Conservation (phyloP, 1,140 invertebrate species). For the Ceratina japonica region DNA sequence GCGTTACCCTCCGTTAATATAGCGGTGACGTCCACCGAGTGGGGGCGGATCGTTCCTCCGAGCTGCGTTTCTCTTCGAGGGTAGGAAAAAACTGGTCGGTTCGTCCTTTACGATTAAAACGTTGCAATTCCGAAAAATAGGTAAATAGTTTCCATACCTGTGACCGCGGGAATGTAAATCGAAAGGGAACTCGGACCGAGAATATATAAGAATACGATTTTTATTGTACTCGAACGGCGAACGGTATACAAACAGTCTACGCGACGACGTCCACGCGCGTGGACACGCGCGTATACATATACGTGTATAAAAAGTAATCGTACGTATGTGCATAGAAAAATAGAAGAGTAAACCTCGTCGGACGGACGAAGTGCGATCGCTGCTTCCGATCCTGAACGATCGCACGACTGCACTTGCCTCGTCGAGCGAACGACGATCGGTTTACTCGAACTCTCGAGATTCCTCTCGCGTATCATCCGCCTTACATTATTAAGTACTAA, state of each 20-base stretch:
- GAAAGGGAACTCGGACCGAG: too few relatives aligned
- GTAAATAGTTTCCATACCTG: too few relatives aligned
- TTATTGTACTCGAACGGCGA: too few relatives aligned
- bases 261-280: neutral
- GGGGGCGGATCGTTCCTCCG: neutral
- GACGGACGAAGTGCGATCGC: neutral
- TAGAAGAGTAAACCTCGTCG: conserved; percentile 14
- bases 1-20: neutral
- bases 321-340: conserved; percentile 28
- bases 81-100: too few relatives aligned
- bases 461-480: neutral
- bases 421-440: conserved; percentile 9
- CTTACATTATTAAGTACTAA: conserved; percentile 29
- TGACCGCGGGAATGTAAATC: too few relatives aligned
- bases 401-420: neutral
- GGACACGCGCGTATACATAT: too few relatives aligned
- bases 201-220: too few relatives aligned
- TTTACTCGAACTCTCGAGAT: conserved; percentile 19
- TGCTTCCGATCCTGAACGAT: neutral
- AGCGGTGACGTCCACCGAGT: neutral
- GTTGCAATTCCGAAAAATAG: too few relatives aligned
- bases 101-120: too few relatives aligned
- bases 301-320: conserved; percentile 31
- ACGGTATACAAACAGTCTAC: too few relatives aligned
- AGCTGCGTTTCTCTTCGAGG: too few relatives aligned